These are phyloP conservation scores for Paracanthobrama guichenoti DNA, from an alignment of 2,113 vertebrate species.

Conservation along the genomic window DNA sequence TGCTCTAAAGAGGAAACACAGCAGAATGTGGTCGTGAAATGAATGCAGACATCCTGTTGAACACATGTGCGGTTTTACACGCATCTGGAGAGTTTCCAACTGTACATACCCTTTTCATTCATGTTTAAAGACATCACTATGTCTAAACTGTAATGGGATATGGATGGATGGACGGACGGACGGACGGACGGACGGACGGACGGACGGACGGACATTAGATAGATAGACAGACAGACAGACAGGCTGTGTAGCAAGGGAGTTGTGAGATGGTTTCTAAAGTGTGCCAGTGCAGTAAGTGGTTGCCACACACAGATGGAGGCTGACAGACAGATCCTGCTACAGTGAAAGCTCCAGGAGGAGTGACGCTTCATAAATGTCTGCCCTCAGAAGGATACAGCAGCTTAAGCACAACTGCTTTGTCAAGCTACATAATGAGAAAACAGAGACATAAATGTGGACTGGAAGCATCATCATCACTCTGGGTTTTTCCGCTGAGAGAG, in stretches of 20 bases:
- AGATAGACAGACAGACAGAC: background rate
- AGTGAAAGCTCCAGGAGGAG: background rate
- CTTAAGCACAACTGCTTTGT: background rate
- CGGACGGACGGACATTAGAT: background rate
- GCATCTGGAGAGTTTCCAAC: background rate
- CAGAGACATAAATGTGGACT: background rate
- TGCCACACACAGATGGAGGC: background rate
- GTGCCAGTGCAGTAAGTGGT: background rate
- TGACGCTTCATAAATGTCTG: background rate
- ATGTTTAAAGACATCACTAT: background rate
- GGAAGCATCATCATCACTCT: background rate
- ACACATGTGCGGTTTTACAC: background rate
- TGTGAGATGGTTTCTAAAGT: background rate
- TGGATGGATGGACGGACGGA: too few relatives aligned
- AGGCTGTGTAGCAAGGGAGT: background rate
- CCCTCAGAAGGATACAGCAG: background rate
- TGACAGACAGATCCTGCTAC: background rate
- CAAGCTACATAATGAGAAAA: background rate
- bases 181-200: too few relatives aligned
- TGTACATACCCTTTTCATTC: background rate
- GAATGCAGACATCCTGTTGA: background rate
- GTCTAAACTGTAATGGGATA: background rate
- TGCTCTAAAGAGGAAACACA: constrained; percentile 78
- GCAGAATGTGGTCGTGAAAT: constrained; percentile 15
- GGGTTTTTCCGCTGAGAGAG: background rate